phyloP scores from a whole-genome alignment of 2,888 invertebrate genomes.

The Arge pagana region DNA sequence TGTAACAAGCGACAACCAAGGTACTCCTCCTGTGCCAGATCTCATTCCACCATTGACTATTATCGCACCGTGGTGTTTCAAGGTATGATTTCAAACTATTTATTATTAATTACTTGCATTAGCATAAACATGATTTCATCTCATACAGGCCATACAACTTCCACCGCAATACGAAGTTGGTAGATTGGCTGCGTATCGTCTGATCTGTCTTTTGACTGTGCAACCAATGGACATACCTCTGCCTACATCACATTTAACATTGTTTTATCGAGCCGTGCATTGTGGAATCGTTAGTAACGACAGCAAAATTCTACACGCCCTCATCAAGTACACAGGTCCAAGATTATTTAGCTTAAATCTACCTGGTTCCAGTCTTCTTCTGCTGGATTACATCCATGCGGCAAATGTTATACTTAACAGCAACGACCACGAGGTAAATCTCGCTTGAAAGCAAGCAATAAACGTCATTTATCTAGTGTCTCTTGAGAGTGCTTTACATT shows the following conservation, averaged over 20 bases:
- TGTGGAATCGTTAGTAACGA: constrained; percentile 63
- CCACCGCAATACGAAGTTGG: constrained; percentile 69
- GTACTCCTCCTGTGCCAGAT: constrained; percentile 75
- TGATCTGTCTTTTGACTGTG: constrained; percentile 80
- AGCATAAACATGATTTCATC: constrained; percentile 10
- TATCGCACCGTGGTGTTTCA: constrained; percentile 94
- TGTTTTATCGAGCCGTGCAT: constrained; percentile 88
- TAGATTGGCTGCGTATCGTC: constrained; percentile 82
- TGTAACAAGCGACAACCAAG: constrained; percentile 75
- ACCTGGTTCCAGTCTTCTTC: constrained; percentile 84
- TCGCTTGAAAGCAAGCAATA: too few relatives aligned
- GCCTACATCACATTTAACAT: constrained; percentile 64
- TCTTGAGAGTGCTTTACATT: too few relatives aligned
- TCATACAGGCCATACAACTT: constrained; percentile 63
- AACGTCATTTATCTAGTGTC: too few relatives aligned
- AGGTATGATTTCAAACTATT: constrained; percentile 65
- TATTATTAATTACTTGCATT: constrained; percentile 50
- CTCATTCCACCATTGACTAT: constrained; percentile 84
- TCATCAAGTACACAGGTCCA: constrained; percentile 69
- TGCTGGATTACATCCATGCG: constrained; percentile 89
- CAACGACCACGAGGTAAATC: constrained; percentile 67
- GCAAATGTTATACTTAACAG: constrained; percentile 85
- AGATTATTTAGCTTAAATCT: constrained; percentile 84
- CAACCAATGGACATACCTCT: constrained; percentile 76
- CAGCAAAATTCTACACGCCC: constrained; percentile 50